Evolutionary conservation across 2,797 vertebrate genomes (phyloP), one percentile per base, ranked within the genome.

Genomic region (Enteromius unitaeniatus): DNA sequence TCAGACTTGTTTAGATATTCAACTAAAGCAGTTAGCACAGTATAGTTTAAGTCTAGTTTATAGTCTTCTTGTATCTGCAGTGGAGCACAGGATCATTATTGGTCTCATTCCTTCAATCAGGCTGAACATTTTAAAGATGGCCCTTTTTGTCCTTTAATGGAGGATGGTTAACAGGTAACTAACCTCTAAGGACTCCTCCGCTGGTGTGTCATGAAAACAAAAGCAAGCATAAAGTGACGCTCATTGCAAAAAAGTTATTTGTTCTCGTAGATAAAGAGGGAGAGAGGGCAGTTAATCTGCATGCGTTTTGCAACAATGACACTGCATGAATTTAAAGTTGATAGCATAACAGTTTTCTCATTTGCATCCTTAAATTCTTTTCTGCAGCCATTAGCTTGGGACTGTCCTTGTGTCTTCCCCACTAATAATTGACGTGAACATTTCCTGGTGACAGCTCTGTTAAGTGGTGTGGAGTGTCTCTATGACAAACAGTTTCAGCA

Each of bases 401-500:
- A 84, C 85, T 85, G 84, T 89, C 86, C 88, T 89, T 10, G 78
- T 62, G 68, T 84, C 82, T 91, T 90, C 90, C 90, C 92, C 89
- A 89, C 90, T 92, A 90, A 93, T 92, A 90, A 90, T 92, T 93
- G 92, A 92, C 93, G 92, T 86, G 78, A 89, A 92, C 90, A 92
- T 94, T 94, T 93, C 92, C 90, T 90, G 90, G 91, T 92, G 92
- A 94, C 91, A 88, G 86, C 81, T 87, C 81, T 84, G 89, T 91
- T 93, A 94, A 94, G 90, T 93, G 92, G 92, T 93, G 92, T 90
- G 87, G 89, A 87, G 81, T 83, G 85, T 90, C 90, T 58, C 53
- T 84, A 91, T 85, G 85, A 89, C 92, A 95, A 95, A 94, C 93
- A 95, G 86, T 90, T 89, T 90, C 92, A 91, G 91, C 88, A 89